Base-by-base conservation (phyloP, 2,113 vertebrate genomes). In the Cyanocitta stelleri region DNA sequence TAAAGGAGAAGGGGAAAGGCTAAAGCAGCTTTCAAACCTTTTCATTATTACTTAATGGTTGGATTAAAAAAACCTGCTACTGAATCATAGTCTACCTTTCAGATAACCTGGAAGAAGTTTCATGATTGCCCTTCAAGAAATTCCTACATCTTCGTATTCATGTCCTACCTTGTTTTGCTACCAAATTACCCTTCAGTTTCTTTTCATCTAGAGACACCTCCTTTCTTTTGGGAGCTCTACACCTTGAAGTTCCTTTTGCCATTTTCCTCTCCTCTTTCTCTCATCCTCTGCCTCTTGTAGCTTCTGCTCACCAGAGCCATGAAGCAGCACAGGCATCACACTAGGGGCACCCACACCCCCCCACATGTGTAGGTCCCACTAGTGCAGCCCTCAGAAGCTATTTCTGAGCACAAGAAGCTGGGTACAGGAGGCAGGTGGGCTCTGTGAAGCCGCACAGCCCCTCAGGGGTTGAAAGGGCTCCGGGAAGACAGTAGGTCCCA, bases 401-500 rank as follows among this genome's bases (percentile, higher is more conserved):
- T 8, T 71, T 17, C 33, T 3, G 12, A 82, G 21, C 13, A 23
- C 3, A 0, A 85, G 39, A 7, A 46, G 29, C 59, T 62, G 59
- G 41, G 33, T 7, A 27, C 33, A 26, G 22, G 33, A 15, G 29
- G 8, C 21, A 37, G 21, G 14, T 11, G 26, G 26, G 37, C 43
- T 75, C 76, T 52, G 4, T 21, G 56, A 13, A 78, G 27, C 8
- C 1, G 0, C 39, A 43, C 0, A 0, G 49, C 16, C 20, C 51
- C 54, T 35, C 29, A 13, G 30, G 33, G 10, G 6, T 7, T n/a
- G 16, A 43, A 66, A 35, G 18, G 14, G 13, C 15, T 77, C 33
- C 35, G 33, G 46, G n/a, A 58, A 11, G 22, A 7, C 29, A 46
- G 32, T 0, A 0, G 10, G 10, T 69, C 35, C 48, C 52, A 55